Evolutionary conservation across 2,113 vertebrate species (phyloP).

Genomic region (Hucho hucho): DNA sequence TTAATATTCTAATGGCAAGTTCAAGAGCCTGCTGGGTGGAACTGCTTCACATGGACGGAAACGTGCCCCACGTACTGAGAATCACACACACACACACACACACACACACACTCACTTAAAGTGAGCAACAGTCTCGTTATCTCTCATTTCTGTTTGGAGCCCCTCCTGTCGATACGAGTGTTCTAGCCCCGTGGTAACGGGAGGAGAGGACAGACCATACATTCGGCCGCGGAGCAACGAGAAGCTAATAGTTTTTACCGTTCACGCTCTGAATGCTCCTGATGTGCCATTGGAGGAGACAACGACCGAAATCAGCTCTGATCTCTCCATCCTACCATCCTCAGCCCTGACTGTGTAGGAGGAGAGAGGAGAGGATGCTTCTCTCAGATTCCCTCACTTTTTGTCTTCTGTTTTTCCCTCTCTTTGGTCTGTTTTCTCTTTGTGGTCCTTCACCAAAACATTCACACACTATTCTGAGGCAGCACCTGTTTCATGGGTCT

Average conservation of each 20-base stretch:
- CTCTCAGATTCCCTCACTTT: not conserved
- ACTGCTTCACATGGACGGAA: slow-evolving; percentile 16
- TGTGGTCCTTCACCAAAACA: not conserved
- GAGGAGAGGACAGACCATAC: not conserved
- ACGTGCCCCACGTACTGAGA: not conserved
- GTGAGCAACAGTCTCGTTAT: slow-evolving; percentile 40
- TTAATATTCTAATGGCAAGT: slow-evolving; percentile 30
- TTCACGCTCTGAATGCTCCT: slow-evolving; percentile 25
- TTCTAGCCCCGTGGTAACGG: slow-evolving; percentile 25
- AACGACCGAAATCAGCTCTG: not conserved
- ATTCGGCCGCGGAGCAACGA: not conserved
- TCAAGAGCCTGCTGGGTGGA: slow-evolving; percentile 36
- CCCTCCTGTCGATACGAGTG: slow-evolving; percentile 29
- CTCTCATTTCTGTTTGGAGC: slow-evolving; percentile 41
- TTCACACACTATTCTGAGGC: slow-evolving; percentile 36
- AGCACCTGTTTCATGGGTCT: slow-evolving; percentile 34
- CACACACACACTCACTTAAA: slow-evolving; percentile 11
- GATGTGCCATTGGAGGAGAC: slow-evolving; percentile 11
- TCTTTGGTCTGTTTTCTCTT: not conserved
- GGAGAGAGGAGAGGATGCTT: slow-evolving; percentile 2
- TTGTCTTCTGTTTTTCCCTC: not conserved
- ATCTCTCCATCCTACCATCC: slow-evolving; percentile 1
- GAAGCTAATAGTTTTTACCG: slow-evolving; percentile 17
- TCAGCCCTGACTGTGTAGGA: not conserved
- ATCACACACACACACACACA: slow-evolving; percentile 13